Base-by-base conservation (phyloP, 2,888 invertebrate species). In the Agriopis aurantiaria region DNA sequence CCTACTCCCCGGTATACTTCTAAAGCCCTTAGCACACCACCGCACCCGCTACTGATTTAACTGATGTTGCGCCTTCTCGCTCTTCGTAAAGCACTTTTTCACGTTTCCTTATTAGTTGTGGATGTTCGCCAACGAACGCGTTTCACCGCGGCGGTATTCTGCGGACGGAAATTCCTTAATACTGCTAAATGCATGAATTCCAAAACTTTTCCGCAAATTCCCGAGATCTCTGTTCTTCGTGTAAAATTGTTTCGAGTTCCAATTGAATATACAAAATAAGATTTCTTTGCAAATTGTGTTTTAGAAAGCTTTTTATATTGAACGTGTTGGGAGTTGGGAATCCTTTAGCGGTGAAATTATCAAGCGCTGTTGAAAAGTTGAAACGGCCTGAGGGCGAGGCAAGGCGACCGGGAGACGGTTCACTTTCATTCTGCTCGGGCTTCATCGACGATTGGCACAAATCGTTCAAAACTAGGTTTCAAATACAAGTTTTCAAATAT, bases 181-280 rank as follows among this genome's bases (percentile, higher is more conserved):
- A 40, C 74, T 62, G 72, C 72, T 69, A 72, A 74, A 74, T 75
- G 74, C 72, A 75, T 69, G 68, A 72, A 75, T 68, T 71, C 69
- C 23, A 67, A 72, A 72, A 73, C 48, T 75, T 71, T 55, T 17
- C 23, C 64, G 63, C 59, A 49, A 67, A 71, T 43, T 74, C 55
- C 63, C 56, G 65, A 61, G 53, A 63, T 64, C 69, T 68, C 70
- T 71, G 64, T 72, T 70, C 72, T 69, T 70, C 68, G 65, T 71
- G 73, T 68, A 68, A 73, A 75, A 75, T 73, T 75, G 71, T 75
- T 72, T 69, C 62, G 68, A 74, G 69, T 74, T 74, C 66, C 49
- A 68, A 74, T 72, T 74, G 59, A 69, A 74, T 74, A 33, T 64
- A 71, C 69, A 69, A 65, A 74, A 72, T 74, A 68, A 74, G 63